Evolutionary conservation across 2,888 invertebrate species (phyloP), one percentile per base, ranked within the genome.

Genomic region (Platynereis dumerilii): DNA sequence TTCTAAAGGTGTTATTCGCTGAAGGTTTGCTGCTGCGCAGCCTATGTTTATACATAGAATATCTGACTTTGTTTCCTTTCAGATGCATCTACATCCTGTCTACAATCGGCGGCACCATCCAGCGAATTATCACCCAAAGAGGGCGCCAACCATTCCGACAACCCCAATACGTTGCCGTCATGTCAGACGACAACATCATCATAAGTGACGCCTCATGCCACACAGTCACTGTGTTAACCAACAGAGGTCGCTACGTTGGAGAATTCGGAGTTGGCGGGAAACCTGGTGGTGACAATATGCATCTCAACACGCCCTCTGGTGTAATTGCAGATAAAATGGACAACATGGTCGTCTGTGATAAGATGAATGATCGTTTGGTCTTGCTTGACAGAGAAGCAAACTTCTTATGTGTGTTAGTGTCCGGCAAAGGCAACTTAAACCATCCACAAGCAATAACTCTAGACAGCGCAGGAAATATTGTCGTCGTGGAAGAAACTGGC

Each of bases 401-500:
- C 20, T 20, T 62, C 5, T 2, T 44, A 15, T 61, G 61, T 27
- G 39, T 39, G 2, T 20, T 61, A 5, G 34, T 61, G 39, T 5
- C 55, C 26, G 62, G 62, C 17, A 20, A 34, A 28, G 62, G 45
- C 1, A 22, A 22, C 17, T 42, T 62, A 1, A 15, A 15, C 3
- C 26, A 44, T 17, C 64, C 64, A 10, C 58, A 58, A 48, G 64
- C 64, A 1, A 58, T 64, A 2, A 58, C 53, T 20, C n/a, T 58
- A 1, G 42, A 58, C 28, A 26, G n/a, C 20, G 52, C 58, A 7
- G 58, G 64, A 20, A 54, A 64, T 26, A 1, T 53, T 22, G 58
- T 64, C 15, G 58, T 64, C 10, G 52, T 52, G 3, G 64, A 64
- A 34, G 64, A 64, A 27, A 45, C 48, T 20, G 64, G 64, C 5